A percentile compares a stretch with the other conserved stretches of the same genome.
Evolutionary conservation across 2,797 vertebrate genomes (phyloP).

Genomic region (Enoplosus armatus): DNA sequence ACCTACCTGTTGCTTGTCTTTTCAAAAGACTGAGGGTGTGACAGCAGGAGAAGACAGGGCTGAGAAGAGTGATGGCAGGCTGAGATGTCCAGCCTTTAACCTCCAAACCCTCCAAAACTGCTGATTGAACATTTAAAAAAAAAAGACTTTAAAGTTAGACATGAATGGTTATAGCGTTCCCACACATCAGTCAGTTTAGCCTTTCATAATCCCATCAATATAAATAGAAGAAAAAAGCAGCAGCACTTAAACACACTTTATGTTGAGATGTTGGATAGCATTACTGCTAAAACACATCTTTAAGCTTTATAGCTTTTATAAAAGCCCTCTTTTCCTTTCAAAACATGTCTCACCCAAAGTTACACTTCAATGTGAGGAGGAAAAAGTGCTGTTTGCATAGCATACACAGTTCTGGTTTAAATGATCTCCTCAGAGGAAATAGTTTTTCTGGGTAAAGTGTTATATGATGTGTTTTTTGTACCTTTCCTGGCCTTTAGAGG

Average conservation of each 20-base stretch:
- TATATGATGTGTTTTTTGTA: slow-evolving; percentile 17
- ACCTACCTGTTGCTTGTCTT: neutral
- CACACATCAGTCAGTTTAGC: neutral
- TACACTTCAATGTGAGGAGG: neutral
- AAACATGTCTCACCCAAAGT: neutral
- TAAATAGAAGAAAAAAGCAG: slow-evolving; percentile 10
- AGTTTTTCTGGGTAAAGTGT: slow-evolving; percentile 31
- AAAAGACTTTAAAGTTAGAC: neutral
- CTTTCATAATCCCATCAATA: neutral
- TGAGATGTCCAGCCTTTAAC: neutral
- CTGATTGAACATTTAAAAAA: neutral
- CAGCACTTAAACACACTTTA: neutral
- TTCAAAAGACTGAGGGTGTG: neutral
- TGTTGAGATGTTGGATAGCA: neutral
- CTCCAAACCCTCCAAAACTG: slow-evolving; percentile 5
- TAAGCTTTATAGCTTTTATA: neutral
- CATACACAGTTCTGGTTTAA: slow-evolving; percentile 28
- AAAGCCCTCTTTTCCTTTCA: slow-evolving; percentile 5
- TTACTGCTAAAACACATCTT: slow-evolving; percentile 10
- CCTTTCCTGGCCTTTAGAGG: neutral
- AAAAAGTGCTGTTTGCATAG: slow-evolving; percentile 16
- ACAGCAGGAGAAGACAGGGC: neutral
- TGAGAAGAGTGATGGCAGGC: neutral
- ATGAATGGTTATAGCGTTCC: neutral
- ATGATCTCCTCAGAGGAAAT: slow-evolving; percentile 40